Evolutionary conservation across 2,888 invertebrate genomes (phyloP).

Genomic region (Cheilosia soror): DNA sequence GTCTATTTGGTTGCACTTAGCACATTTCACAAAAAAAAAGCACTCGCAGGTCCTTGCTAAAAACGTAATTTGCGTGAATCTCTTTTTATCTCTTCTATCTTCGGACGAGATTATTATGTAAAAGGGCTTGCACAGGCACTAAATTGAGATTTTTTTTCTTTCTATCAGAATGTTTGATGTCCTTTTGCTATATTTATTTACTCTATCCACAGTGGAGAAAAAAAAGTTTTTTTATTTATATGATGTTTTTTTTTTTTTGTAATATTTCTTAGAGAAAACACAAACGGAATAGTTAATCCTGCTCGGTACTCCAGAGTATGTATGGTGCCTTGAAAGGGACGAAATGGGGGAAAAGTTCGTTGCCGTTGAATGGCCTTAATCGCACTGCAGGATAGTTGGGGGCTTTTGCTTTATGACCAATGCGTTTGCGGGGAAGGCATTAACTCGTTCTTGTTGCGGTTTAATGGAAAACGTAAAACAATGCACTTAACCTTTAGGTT

Average conservation of each 20-base stretch:
- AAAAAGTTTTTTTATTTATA: not conserved
- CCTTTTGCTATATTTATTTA: constrained; percentile 18
- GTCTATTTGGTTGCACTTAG: constrained; percentile 45
- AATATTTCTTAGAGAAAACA: constrained; percentile 7
- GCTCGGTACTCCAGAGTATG: not conserved
- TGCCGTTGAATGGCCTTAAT: constrained; percentile 52
- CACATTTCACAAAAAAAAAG: constrained; percentile 50
- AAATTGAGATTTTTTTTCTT: constrained; percentile 15
- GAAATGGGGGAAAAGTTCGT: constrained; percentile 40
- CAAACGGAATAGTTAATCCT: constrained; percentile 14
- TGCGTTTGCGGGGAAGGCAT: constrained; percentile 5
- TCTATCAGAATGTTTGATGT: constrained; percentile 6
- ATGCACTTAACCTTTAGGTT: constrained; percentile 56
- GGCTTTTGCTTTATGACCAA: not conserved
- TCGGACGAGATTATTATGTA: constrained; percentile 59
- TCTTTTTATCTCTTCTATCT: constrained; percentile 39
- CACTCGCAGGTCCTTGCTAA: not conserved
- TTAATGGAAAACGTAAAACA: constrained; percentile 32
- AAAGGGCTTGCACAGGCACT: constrained; percentile 54
- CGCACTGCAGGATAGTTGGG: constrained; percentile 41
- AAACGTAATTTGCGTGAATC: constrained; percentile 31
- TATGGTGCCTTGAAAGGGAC: constrained; percentile 10
- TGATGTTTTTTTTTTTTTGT: not conserved
- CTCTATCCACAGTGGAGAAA: not conserved
- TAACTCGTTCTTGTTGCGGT: constrained; percentile 16